Conservation (phyloP, 2,888 invertebrate species). For the Thumatha senex region DNA sequence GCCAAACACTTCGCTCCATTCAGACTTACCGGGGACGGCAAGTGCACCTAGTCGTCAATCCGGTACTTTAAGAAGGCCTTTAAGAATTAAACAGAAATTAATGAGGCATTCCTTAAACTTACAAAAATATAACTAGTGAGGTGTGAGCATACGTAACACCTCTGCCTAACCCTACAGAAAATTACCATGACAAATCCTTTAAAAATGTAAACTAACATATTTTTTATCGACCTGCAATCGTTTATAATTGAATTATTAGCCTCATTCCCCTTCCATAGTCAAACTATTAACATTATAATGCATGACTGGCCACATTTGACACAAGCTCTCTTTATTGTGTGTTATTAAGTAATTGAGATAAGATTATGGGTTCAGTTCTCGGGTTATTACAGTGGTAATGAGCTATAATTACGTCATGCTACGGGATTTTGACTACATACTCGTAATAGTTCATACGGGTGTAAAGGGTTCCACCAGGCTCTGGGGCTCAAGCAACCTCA, state of each 20-base stretch:
- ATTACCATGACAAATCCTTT: neutral
- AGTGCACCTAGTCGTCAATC: no score
- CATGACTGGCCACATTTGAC: slow-evolving; percentile 35
- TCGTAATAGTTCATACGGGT: neutral
- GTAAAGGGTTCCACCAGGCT: no score
- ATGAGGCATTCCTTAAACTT: no score
- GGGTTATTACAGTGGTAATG: slow-evolving; percentile 19
- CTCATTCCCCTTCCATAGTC: slow-evolving; percentile 14
- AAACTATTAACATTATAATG: slow-evolving; percentile 33
- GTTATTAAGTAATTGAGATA: slow-evolving; percentile 39
- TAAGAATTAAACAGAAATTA: no score
- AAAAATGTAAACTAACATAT: neutral
- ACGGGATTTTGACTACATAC: slow-evolving; percentile 6
- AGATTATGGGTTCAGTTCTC: slow-evolving; percentile 35
- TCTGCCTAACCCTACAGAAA: no score
- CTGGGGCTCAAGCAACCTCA: no score
- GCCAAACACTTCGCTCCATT: no score
- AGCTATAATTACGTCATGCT: slow-evolving; percentile 26
- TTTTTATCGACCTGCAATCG: slow-evolving; percentile 4
- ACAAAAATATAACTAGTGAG: no score
- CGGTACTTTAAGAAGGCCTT: no score
- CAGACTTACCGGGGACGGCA: no score
- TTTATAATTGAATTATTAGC: slow-evolving; percentile 28
- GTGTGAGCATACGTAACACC: no score
- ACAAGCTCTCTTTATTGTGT: slow-evolving; percentile 30